Conservation (phyloP, 2,797 vertebrate genomes). For the Selene dorsalis region DNA sequence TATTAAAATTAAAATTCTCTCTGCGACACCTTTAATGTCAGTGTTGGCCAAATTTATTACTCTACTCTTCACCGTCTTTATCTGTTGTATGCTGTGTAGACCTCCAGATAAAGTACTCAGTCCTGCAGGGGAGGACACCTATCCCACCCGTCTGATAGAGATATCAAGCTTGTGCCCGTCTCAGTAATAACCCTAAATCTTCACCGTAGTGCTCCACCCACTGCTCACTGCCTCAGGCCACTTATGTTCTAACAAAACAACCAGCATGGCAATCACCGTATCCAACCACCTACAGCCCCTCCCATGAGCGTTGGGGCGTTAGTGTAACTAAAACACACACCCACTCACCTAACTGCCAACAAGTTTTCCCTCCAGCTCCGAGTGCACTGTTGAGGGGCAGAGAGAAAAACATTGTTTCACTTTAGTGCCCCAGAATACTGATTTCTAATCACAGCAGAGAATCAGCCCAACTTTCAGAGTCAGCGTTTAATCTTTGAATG, state of each 20-base stretch:
- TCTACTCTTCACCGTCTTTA: background rate
- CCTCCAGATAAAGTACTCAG: slow-evolving; percentile 43
- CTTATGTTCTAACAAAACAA: slow-evolving; percentile 65
- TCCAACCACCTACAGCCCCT: slow-evolving; percentile 55
- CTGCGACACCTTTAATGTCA: background rate
- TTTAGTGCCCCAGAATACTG: slow-evolving; percentile 47
- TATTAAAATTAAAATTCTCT: too few relatives aligned
- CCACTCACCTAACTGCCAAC: slow-evolving; percentile 43
- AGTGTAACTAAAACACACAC: slow-evolving; percentile 60
- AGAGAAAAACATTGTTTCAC: slow-evolving; percentile 27
- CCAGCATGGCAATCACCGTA: slow-evolving; percentile 42
- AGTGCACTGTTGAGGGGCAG: slow-evolving; percentile 13
- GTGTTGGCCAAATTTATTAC: slow-evolving; percentile 3
- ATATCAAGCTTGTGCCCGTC: slow-evolving; percentile 34
- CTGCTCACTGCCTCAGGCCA: slow-evolving; percentile 52
- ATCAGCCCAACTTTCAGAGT: slow-evolving; percentile 63
- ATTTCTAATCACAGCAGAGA: slow-evolving; percentile 65
- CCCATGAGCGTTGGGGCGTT: slow-evolving; percentile 23
- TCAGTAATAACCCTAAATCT: slow-evolving; percentile 65
- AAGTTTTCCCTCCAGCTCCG: slow-evolving; percentile 52
- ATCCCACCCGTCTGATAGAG: slow-evolving; percentile 55
- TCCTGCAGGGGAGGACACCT: slow-evolving; percentile 34
- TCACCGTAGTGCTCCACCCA: slow-evolving; percentile 39
- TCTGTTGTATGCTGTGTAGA: slow-evolving; percentile 24
- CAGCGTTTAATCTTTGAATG: slow-evolving; percentile 73